Evolutionary conservation across 2,888 invertebrate genomes (phyloP).

Genomic region (Thereva nobilitata): DNA sequence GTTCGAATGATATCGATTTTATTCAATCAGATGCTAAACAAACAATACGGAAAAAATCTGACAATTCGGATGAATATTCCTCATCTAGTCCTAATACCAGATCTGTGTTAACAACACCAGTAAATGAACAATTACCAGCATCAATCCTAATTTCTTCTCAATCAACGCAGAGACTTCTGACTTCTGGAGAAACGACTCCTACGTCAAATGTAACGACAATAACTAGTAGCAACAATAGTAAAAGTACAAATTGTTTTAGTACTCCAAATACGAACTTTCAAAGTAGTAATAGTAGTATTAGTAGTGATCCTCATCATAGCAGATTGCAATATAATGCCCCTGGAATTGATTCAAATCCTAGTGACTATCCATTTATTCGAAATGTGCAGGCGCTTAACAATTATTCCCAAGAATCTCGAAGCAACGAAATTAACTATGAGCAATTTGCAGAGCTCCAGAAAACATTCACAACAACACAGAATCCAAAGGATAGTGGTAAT

Average conservation of each 20-base stretch:
- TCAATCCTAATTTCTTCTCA: conserved; percentile 25
- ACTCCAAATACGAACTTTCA: conserved; percentile 29
- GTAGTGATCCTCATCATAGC: conserved; percentile 10
- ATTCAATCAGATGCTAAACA: conserved; percentile 37
- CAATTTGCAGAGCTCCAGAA: conserved; percentile 21
- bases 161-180: conserved; percentile 38
- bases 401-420: conserved; percentile 7
- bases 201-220: conserved; percentile 25
- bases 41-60: conserved; percentile 38
- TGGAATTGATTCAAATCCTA: conserved; percentile 19
- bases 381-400: conserved; percentile 16
- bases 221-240: conserved; percentile 23
- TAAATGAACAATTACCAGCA: conserved; percentile 41
- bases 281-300: conserved; percentile 25
- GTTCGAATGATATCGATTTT: conserved; percentile 39
- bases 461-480: conserved; percentile 19
- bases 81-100: conserved; percentile 44
- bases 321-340: conserved; percentile 7
- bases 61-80: conserved; percentile 44
- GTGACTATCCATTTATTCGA: conserved; percentile 18
- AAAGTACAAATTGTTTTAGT: conserved; percentile 41
- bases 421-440: conserved; percentile 24
- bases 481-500: conserved; percentile 33
- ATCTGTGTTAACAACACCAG: conserved; percentile 44
- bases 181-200: conserved; percentile 39